Percentiles rank a stretch among this genome's conserved stretches.
Evolutionary conservation across 2,113 vertebrate genomes (phyloP).

Genomic region (Pteruthius melanotis): DNA sequence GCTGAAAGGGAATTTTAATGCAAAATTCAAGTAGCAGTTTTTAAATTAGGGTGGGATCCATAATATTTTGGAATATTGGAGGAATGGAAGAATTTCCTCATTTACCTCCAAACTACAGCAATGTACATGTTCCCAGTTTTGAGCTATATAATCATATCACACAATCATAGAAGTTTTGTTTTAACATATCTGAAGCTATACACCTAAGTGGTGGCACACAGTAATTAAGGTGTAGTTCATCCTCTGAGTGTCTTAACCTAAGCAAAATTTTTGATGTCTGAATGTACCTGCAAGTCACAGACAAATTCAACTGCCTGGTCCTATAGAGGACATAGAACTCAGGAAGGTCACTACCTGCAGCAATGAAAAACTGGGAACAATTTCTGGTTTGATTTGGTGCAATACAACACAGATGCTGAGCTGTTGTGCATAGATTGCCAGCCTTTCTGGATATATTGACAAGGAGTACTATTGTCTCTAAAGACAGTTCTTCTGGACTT

Average conservation of each 20-base stretch:
- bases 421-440: neutral
- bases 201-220: neutral
- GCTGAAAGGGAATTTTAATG: neutral
- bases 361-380: neutral
- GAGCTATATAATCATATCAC: neutral
- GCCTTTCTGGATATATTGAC: neutral
- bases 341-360: neutral
- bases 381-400: neutral
- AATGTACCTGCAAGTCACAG: neutral
- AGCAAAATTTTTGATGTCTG: neutral
- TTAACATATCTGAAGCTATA: neutral
- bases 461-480: neutral
- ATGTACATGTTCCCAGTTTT: neutral
- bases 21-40: neutral
- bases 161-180: neutral
- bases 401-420: neutral
- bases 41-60: neutral
- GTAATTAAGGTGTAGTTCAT: neutral
- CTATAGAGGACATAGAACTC: neutral
- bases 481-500: neutral
- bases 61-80: neutral
- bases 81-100: neutral
- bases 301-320: neutral
- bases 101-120: neutral
- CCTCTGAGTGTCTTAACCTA: neutral